A percentile compares a stretch with the other conserved stretches of the same genome.
Evolutionary conservation across 2,888 invertebrate genomes (phyloP).

Genomic region (Nemurella pictetii): DNA sequence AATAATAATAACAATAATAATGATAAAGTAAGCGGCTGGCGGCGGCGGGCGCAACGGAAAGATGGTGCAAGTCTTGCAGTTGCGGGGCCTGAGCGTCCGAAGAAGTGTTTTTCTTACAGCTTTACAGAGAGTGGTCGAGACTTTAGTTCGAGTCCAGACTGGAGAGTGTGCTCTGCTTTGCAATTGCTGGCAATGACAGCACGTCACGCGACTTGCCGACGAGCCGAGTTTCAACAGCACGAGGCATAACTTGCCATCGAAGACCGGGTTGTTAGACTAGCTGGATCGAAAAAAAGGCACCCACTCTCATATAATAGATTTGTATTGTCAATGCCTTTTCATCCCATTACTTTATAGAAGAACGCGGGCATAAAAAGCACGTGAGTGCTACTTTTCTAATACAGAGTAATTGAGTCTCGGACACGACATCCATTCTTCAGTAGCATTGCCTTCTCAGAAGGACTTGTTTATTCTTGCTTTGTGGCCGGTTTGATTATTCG

Average conservation of each 20-base stretch:
- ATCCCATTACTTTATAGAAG: not conserved
- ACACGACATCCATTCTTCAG: not conserved
- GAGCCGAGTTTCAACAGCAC: not conserved
- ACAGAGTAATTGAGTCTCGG: not conserved
- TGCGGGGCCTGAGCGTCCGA: too few relatives aligned
- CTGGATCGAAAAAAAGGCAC: not conserved
- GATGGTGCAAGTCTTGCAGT: not conserved
- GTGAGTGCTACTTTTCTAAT: not conserved
- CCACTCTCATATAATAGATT: not conserved
- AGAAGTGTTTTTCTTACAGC: too few relatives aligned
- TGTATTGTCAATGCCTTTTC: not conserved
- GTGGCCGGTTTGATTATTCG: not conserved
- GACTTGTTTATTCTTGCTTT: not conserved
- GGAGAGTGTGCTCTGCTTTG: too few relatives aligned
- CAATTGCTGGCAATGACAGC: not conserved
- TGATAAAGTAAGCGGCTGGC: not conserved
- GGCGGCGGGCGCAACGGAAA: not conserved
- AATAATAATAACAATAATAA: not conserved
- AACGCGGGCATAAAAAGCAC: not conserved
- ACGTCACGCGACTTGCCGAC: not conserved
- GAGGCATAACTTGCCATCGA: not conserved
- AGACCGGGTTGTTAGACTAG: not conserved
- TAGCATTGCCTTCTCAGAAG: not conserved
- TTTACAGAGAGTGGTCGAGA: too few relatives aligned
- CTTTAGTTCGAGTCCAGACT: too few relatives aligned